A percentile compares a stretch with the other conserved stretches of the same genome.
Evolutionary conservation across 2,113 vertebrate genomes (phyloP).

Genomic region (Acrocephalus kingi): DNA sequence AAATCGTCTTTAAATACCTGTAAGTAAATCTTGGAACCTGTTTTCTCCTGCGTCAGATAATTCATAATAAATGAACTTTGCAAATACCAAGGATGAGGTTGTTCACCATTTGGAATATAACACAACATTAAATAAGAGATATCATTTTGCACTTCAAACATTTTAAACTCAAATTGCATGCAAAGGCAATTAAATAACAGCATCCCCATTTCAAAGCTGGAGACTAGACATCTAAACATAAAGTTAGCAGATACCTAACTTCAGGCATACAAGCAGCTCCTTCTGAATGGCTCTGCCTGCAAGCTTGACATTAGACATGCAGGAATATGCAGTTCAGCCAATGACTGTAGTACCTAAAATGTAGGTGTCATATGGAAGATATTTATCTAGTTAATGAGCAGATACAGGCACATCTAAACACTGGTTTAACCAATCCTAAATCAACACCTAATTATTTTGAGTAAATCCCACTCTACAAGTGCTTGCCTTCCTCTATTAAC

Average conservation of each 20-base stretch:
- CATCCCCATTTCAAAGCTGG: background rate
- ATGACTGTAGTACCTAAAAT: background rate
- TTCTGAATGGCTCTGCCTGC: background rate
- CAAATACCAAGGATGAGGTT: background rate
- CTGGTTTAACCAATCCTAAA: background rate
- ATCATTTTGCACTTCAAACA: background rate
- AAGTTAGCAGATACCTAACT: background rate
- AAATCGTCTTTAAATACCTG: background rate
- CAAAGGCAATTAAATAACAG: background rate
- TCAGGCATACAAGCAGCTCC: background rate
- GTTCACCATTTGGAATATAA: background rate
- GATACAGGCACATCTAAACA: background rate
- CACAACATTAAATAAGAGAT: background rate
- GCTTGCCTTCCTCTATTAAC: background rate
- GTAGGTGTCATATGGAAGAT: background rate
- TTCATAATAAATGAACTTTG: background rate
- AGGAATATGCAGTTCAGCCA: background rate
- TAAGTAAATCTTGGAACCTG: background rate
- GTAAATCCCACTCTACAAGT: background rate
- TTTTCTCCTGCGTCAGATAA: background rate
- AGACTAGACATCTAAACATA: background rate
- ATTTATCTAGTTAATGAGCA: background rate
- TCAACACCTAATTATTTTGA: background rate
- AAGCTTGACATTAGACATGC: background rate
- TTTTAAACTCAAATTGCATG: background rate